Evolutionary conservation across 1,140 invertebrate genomes (phyloP), one percentile per base, ranked within the genome.

Genomic region (Vollenhovia emeryi): DNA sequence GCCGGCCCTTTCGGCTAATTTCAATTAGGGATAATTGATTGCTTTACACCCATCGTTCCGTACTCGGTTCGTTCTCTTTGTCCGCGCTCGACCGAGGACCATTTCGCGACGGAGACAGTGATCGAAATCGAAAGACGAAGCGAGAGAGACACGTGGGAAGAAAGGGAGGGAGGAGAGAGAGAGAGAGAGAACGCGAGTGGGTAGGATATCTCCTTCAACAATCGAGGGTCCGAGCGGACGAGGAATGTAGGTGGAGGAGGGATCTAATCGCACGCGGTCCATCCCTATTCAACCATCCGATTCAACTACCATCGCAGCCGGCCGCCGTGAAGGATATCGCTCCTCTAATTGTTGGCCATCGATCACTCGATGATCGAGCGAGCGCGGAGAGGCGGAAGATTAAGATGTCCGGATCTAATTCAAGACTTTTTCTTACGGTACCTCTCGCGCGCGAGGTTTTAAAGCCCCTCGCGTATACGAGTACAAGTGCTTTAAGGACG

Each of bases 241-340:
- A 21, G 48, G 30, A 57, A 79, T 55, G 64, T 24, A 13, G 18
- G 33, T 21, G 7, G 36, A 15, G 52, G 40, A 33, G 0, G 68
- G 18, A 80, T 69, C 85, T 89, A 89, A 89, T 89, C 87, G 87
- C 62, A 87, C 75, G 69, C 87, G 83, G 86, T 88, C 86, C 87
- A 76, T 79, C 62, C 75, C 87, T 52, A 88, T 88, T 85, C 86
- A 75, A 59, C 45, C 43, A 33, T 69, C 45, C 52, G 59, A 85
- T 76, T 59, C 82, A 69, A 75, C 68, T 80, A 69, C 75, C 78
- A 62, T 57, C 15, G 68, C 55, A 89, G 55, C 62, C 87, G 62
- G 87, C 83, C 60, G 68, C 74, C 48, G 86, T 88, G 86, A 88
- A 88, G 86, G 75, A 85, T 88, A 75, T 33, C 82, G 50, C 50